Evolutionary conservation across 1,140 invertebrate genomes (phyloP).

Genomic region (Achatina immaculata): DNA sequence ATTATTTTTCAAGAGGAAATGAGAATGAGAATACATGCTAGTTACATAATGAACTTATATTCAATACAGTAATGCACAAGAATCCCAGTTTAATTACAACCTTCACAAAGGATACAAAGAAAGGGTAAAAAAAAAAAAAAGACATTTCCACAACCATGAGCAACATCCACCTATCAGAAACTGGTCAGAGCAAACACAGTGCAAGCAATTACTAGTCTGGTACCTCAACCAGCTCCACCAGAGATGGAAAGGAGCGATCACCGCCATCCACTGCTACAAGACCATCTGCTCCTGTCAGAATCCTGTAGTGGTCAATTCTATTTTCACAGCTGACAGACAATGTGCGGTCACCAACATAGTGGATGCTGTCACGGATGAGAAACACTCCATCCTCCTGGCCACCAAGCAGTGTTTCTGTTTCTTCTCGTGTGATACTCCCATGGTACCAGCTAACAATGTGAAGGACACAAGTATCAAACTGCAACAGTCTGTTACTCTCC

Average conservation of each 20-base stretch:
- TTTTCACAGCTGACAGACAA: constrained; percentile 82
- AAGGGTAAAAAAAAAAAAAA: too few relatives aligned
- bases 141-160: too few relatives aligned
- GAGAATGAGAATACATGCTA: too few relatives aligned
- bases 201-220: constrained; percentile 18
- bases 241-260: constrained; percentile 60
- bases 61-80: too few relatives aligned
- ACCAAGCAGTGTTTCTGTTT: constrained; percentile 87
- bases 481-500: background rate
- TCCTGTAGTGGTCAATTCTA: constrained; percentile 62
- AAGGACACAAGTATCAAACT: background rate
- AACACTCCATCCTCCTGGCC: constrained; percentile 88
- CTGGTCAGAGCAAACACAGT: background rate
- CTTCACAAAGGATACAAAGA: too few relatives aligned
- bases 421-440: constrained; percentile 95
- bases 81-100: too few relatives aligned
- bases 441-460: constrained; percentile 90
- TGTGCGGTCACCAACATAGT: constrained; percentile 99
- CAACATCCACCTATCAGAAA: too few relatives aligned
- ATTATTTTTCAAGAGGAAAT: too few relatives aligned
- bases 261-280: constrained; percentile 62
- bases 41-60: too few relatives aligned
- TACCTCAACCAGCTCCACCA: constrained; percentile 66
- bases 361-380: constrained; percentile 96
- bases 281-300: constrained; percentile 54